A percentile compares a stretch with the other conserved stretches of the same genome.
Conservation (phyloP, 2,888 invertebrate species). For the Apodemia hepburni region DNA sequence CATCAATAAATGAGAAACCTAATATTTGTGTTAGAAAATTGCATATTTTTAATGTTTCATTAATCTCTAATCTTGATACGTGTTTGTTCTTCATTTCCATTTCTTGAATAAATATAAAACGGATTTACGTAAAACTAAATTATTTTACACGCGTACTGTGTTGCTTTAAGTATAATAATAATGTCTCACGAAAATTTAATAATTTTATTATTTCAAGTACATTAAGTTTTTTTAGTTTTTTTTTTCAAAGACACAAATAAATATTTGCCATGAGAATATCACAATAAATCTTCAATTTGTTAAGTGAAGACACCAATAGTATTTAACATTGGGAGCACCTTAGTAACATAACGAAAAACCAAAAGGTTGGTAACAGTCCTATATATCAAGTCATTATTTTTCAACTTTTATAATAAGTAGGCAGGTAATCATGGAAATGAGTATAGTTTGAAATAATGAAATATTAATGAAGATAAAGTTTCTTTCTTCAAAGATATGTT, state of each 20-base stretch:
- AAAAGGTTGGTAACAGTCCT: no score
- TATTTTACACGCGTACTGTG: not conserved
- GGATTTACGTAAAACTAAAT: not conserved
- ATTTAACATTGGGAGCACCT: not conserved
- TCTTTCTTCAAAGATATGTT: no score
- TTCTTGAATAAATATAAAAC: not conserved
- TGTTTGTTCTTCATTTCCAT: not conserved
- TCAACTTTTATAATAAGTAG: no score
- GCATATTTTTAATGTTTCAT: constrained; percentile 7
- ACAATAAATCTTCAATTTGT: not conserved
- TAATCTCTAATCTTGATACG: not conserved
- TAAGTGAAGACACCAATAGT: not conserved
- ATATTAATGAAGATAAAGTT: no score
- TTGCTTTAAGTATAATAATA: no score
- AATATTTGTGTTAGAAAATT: not conserved
- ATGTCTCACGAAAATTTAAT: no score
- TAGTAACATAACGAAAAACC: not conserved
- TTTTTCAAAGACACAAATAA: not conserved
- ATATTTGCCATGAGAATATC: not conserved
- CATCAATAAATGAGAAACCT: not conserved
- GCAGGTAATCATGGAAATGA: no score
- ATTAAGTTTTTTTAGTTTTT: not conserved
- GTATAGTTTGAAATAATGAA: no score
- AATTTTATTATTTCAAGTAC: not conserved
- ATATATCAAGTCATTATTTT: no score